Evolutionary conservation across 2,888 invertebrate genomes (phyloP), one percentile per base, ranked within the genome.

Genomic region (Drosophila melanosoma): DNA sequence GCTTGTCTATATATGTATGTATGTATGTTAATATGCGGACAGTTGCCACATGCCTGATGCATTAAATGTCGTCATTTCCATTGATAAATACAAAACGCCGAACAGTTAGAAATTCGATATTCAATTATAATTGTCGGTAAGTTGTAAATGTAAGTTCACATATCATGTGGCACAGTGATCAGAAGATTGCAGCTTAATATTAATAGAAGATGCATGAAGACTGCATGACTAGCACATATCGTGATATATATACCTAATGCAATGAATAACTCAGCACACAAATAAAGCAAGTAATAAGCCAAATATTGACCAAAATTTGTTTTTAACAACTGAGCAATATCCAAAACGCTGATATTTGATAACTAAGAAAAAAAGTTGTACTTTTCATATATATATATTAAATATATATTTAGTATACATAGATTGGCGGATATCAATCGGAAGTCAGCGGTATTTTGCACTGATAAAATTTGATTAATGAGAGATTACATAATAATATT

Each of bases 101-200:
- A 48, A 87, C 87, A 87, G 89, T 84, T 84, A 74, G 81, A 81
- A 74, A 83, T 65, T 42, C 59, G 58, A 72, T 59, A 49, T 68
- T 63, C 66, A 74, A 67, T 68, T 33, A 62, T 71, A 77, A 76
- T 75, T 42, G 26, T 36, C 17, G 45, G 12, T 52, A 29, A 60
- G 61, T 79, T 75, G 58, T 56, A 51, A 59, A 62, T 26, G 20
- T 53, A 40, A 68, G 57, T 23, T 62, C 15, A 29, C 49, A 48
- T 65, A 36, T n/a, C 51, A 63, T 15, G n/a, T 29, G 52, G 62
- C 71, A 83, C 83, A 62, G 76, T 81, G 81, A 49, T 51, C 7
- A n/a, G 6, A 36, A 26, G 45, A 15, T 45, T 26, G 1, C 29
- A 40, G 32, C 36, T 1, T 6, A n/a, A 4, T 12, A 29, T 3